Evolutionary conservation across 2,797 vertebrate species (phyloP).

Genomic region (Manis crassicaudata): DNA sequence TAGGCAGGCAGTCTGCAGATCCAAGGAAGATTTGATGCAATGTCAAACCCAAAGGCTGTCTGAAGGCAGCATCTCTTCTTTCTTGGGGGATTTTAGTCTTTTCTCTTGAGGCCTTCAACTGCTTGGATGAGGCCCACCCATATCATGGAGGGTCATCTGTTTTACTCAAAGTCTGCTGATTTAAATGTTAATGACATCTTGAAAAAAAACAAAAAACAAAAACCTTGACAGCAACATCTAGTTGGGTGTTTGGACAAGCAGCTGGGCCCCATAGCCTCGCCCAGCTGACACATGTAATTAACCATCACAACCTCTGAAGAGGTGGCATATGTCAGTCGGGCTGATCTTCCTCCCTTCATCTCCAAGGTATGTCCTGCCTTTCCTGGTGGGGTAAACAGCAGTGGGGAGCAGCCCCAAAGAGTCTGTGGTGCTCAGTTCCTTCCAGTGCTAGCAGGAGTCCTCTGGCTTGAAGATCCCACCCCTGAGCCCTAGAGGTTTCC

Average conservation of each 20-base stretch:
- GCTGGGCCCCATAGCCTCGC: not conserved
- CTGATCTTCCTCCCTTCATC: not conserved
- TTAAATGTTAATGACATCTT: too few species aligned
- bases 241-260: not conserved
- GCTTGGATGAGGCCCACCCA: not conserved
- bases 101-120: not conserved
- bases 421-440: not conserved
- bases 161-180: not conserved
- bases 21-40: not conserved
- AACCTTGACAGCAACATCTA: not conserved
- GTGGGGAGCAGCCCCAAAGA: not conserved
- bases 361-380: not conserved
- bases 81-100: not conserved
- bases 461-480: not conserved
- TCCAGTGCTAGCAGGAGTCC: not conserved
- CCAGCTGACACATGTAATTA: fast-evolving
- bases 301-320: not conserved
- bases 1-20: not conserved
- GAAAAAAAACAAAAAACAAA: not conserved
- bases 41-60: not conserved
- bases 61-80: not conserved
- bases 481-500: not conserved
- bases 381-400: too few species aligned
- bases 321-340: not conserved
- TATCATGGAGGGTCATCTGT: not conserved